These are phyloP conservation scores for Lycodopsis pacificus DNA, from an alignment of 2,797 vertebrate species.

Conservation along the genomic window DNA sequence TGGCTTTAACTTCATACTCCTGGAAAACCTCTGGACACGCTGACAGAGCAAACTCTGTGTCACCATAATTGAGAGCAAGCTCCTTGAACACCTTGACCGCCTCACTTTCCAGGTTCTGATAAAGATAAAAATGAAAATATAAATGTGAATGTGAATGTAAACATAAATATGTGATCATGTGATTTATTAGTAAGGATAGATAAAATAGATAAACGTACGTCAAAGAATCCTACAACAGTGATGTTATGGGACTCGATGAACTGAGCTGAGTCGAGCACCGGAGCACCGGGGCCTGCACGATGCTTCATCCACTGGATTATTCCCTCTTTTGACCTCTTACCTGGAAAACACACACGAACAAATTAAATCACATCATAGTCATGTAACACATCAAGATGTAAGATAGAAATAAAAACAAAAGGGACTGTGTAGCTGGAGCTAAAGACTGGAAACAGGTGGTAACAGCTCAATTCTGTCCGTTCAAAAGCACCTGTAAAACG, in stretches of 20 bases:
- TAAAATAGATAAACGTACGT: slow-evolving; percentile 72
- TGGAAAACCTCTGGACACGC: slow-evolving; percentile 83
- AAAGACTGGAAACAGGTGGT: not conserved
- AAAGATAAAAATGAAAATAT: not conserved
- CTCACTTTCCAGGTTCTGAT: slow-evolving; percentile 72
- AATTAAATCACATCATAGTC: not conserved
- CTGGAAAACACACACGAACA: slow-evolving; percentile 71
- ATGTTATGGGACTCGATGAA: slow-evolving; percentile 79
- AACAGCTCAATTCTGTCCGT: not conserved
- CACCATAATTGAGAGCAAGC: slow-evolving; percentile 75
- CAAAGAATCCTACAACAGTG: slow-evolving; percentile 90
- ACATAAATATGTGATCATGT: not conserved
- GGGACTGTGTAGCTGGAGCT: not conserved
- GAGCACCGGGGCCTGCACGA: slow-evolving; percentile 75
- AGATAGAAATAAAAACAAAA: not conserved
- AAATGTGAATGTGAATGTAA: no score
- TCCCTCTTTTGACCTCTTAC: slow-evolving; percentile 77
- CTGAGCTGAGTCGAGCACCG: slow-evolving; percentile 71
- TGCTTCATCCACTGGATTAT: slow-evolving; percentile 89
- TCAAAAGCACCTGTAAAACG: not conserved
- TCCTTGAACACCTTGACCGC: slow-evolving; percentile 79
- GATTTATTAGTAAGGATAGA: not conserved
- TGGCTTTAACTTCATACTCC: slow-evolving; percentile 80
- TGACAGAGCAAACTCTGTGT: slow-evolving; percentile 85
- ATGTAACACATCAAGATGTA: not conserved